Conservation (phyloP, 2,113 vertebrate genomes). For the Columbina picui region DNA sequence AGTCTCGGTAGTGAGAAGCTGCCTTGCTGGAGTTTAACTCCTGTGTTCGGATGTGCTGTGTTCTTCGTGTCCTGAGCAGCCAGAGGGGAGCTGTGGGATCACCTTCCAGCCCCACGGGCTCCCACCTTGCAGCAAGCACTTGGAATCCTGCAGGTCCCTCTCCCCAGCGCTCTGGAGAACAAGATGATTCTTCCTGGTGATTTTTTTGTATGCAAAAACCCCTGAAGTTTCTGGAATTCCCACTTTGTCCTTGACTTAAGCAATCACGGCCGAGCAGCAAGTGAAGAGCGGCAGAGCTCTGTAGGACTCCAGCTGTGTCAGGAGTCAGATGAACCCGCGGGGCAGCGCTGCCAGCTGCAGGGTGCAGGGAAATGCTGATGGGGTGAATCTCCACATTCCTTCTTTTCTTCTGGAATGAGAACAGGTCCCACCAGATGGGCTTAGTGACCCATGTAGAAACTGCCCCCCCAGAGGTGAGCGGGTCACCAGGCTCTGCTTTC, state of each 20-base stretch:
- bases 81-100: neutral
- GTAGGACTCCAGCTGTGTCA: neutral
- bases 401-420: neutral
- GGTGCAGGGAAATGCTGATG: neutral
- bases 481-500: neutral
- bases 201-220: neutral
- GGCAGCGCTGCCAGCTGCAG: neutral
- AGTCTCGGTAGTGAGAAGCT: neutral
- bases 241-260: neutral
- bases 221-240: neutral
- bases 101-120: neutral
- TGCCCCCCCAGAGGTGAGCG: neutral
- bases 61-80: neutral
- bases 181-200: neutral
- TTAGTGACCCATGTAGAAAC: neutral
- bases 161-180: neutral
- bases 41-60: neutral
- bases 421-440: neutral
- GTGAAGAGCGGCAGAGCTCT: neutral
- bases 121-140: neutral
- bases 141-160: neutral
- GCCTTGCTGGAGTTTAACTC: neutral
- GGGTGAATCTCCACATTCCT: neutral
- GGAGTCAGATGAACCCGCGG: neutral
- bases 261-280: accelerated